phyloP scores from a whole-genome alignment of 2,888 invertebrate genomes.

The Cistogaster globosa region DNA sequence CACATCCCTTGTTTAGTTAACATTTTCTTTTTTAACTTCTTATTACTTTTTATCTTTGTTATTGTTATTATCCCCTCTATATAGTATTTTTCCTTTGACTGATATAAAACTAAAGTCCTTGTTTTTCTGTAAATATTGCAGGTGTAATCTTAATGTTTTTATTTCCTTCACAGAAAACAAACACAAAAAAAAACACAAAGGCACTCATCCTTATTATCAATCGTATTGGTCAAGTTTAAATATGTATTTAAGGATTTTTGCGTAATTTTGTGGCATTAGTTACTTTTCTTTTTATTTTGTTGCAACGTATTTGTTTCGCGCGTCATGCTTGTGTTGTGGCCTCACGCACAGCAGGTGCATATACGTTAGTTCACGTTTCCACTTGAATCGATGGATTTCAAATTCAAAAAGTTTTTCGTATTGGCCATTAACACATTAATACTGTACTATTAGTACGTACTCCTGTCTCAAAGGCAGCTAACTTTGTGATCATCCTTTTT shows the following conservation, averaged over 20 bases:
- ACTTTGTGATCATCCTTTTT: conserved; percentile 58
- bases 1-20: conserved; percentile 38
- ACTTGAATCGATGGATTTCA: conserved; percentile 46
- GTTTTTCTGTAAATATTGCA: conserved; percentile 56
- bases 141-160: conserved; percentile 67
- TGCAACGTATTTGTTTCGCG: conserved; percentile 58
- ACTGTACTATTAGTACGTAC: conserved; percentile 64
- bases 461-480: conserved; percentile 11
- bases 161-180: conserved; percentile 29
- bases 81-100: conserved; percentile 7
- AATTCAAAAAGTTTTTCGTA: conserved; percentile 22
- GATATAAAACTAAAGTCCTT: conserved; percentile 54
- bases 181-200: background rate
- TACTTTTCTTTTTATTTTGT: conserved; percentile 26
- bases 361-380: conserved; percentile 45
- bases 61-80: conserved; percentile 1
- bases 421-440: conserved; percentile 59
- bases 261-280: conserved; percentile 70
- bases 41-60: too few species aligned
- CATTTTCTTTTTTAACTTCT: conserved; percentile 22
- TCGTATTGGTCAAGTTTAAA: conserved; percentile 53
- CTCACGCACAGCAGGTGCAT: conserved; percentile 74
- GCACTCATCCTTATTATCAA: conserved; percentile 48
- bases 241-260: conserved; percentile 71
- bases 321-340: conserved; percentile 63